Conservation (phyloP, 2,113 vertebrate genomes). For the Alosa alosa region DNA sequence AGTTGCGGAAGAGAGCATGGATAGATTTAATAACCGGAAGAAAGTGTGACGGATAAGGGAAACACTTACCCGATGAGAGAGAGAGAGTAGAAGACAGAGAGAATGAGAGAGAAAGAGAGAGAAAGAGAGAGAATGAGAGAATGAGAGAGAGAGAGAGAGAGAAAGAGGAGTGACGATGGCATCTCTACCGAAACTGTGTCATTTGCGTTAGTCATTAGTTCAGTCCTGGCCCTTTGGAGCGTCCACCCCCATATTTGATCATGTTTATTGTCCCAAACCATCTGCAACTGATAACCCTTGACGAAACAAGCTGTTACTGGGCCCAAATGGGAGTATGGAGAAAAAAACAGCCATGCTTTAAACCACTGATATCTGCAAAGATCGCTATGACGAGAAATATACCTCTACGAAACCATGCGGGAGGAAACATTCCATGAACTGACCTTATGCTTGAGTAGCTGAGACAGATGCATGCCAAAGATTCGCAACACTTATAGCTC, state of each 20-base stretch:
- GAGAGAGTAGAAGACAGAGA: neutral
- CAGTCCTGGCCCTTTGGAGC: constrained; percentile 39
- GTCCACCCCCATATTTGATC: constrained; percentile 64
- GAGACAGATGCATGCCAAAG: neutral
- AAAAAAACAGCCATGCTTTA: constrained; percentile 51
- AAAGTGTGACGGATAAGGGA: neutral
- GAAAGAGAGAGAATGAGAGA: constrained; percentile 12
- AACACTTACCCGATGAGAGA: neutral
- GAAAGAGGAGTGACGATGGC: constrained; percentile 1
- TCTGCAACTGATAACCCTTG: constrained; percentile 70
- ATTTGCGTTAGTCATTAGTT: constrained; percentile 38
- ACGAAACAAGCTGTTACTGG: constrained; percentile 67
- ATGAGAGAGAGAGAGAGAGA: constrained; percentile 30
- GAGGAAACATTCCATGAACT: neutral
- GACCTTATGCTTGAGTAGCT: neutral
- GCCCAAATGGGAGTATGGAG: constrained; percentile 47
- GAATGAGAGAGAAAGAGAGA: neutral
- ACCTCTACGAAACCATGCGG: neutral
- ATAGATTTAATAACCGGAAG: neutral
- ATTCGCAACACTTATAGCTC: neutral
- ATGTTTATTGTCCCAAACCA: constrained; percentile 71
- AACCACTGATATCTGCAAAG: constrained; percentile 17
- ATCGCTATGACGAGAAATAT: neutral
- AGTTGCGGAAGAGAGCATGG: neutral
- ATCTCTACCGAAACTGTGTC: constrained; percentile 5